Evolutionary conservation across 1,140 invertebrate species (phyloP).

Genomic region (Cotesia vestalis): DNA sequence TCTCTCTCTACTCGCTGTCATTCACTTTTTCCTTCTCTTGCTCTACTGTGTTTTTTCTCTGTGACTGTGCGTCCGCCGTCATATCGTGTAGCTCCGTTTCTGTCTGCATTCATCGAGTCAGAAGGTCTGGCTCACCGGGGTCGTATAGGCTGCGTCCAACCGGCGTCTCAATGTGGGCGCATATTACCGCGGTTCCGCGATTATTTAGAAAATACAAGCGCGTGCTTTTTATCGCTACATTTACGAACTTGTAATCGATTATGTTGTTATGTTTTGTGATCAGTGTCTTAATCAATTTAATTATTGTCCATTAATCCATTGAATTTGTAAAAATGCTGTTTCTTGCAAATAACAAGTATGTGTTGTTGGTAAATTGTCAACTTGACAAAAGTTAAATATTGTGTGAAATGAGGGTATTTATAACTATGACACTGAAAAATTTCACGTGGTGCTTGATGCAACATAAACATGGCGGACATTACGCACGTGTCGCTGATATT

Average conservation of each 20-base stretch:
- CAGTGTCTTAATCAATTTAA: too few species aligned
- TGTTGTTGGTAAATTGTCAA: too few species aligned
- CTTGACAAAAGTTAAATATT: slow-evolving; percentile 3
- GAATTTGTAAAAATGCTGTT: too few species aligned
- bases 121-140: slow-evolving; percentile 56
- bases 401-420: slow-evolving; percentile 12
- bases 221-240: too few species aligned
- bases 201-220: slow-evolving; percentile 14
- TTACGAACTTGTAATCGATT: not conserved
- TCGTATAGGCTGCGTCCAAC: slow-evolving; percentile 46
- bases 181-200: not conserved
- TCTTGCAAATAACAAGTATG: too few species aligned
- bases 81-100: slow-evolving; percentile 62
- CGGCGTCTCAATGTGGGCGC: slow-evolving; percentile 42
- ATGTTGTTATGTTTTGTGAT: not conserved
- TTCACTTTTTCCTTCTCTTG: slow-evolving; percentile 43
- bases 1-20: slow-evolving; percentile 36
- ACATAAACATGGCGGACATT: slow-evolving; percentile 11
- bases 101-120: slow-evolving; percentile 58
- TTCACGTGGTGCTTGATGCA: slow-evolving; percentile 2
- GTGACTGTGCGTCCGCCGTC: slow-evolving; percentile 49
- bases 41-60: slow-evolving; percentile 44
- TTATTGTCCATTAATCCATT: too few species aligned
- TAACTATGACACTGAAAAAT: not conserved
- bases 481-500: slow-evolving; percentile 21